Evolutionary conservation across 2,113 vertebrate species (phyloP), one percentile per base, ranked within the genome.

Genomic region (Motacilla tschutschensis): DNA sequence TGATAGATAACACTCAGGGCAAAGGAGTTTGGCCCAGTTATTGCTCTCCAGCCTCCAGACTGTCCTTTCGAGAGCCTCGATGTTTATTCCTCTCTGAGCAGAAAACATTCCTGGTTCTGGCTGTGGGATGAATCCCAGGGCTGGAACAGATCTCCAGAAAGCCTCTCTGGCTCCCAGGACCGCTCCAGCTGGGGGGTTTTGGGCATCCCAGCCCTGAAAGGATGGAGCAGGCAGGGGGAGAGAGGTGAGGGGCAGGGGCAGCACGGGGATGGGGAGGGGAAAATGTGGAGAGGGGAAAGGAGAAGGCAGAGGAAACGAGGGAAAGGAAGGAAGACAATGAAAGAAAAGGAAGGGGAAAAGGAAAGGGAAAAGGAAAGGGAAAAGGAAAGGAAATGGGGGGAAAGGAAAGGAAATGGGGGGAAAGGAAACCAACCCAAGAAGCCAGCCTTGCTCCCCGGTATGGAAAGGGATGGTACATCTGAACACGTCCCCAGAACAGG

Each of bases 1-100:
- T 41, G 70, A 92, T 67, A 66, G 83, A 90, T 79, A 93, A 94
- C 67, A 90, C 47, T 47, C 12, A 15, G 79, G 76, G 92, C 90
- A 88, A 62, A 76, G 83, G 65, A 79, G 75, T 87, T 92, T 81
- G 91, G 83, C 76, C 74, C 36, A 13, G 53, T 90, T 88, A 93
- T 93, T 88, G 87, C 2, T 3, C 78, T 81, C 21, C 3, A 78
- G 60, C 60, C 81, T 95, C 75, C 66, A 87, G 83, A 63, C 64
- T 35, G 3, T 71, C 31, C 67, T 79, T 63, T 54, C 76, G 53
- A 91, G 53, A 82, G 46, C 25, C 10, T 73, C 43, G 40, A 28
- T 81, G 31, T 59, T 48, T 35, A 46, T 36, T 22, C 8, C 9
- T 12, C 9, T 22, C 8, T 1, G 29, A 40, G 44, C 26, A 80